A percentile compares a stretch with the other conserved stretches of the same genome.
These are phyloP conservation scores for Anastrepha ludens DNA, from an alignment of 1,140 invertebrate genomes.

Conservation along the genomic window DNA sequence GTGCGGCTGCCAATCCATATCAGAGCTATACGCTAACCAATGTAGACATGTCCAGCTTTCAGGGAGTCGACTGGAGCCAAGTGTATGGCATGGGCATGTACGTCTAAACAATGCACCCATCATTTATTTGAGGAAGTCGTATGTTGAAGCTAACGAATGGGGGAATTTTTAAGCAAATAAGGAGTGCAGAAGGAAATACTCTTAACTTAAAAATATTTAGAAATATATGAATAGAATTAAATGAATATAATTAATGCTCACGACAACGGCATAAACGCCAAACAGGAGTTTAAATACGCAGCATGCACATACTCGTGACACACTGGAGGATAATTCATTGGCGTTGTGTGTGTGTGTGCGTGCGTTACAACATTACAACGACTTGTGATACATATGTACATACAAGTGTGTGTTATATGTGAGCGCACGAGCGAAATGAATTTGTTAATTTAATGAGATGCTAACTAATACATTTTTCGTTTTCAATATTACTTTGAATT, in stretches of 20 bases:
- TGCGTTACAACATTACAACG: slow-evolving; percentile 17
- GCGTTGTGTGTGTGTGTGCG: background rate
- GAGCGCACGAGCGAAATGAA: background rate
- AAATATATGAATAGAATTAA: background rate
- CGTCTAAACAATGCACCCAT: slow-evolving; percentile 77
- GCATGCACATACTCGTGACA: background rate
- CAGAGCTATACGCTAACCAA: slow-evolving; percentile 89
- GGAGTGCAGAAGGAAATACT: slow-evolving; percentile 20
- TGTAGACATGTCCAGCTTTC: slow-evolving; percentile 93
- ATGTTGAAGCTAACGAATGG: background rate
- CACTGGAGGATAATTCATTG: background rate
- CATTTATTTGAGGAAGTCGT: background rate
- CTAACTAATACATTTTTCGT: slow-evolving; percentile 13
- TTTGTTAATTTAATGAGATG: slow-evolving; percentile 24
- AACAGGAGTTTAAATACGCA: background rate
- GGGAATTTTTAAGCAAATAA: background rate
- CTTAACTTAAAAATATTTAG: background rate
- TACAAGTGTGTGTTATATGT: background rate
- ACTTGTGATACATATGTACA: slow-evolving; percentile 16
- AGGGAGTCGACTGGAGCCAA: slow-evolving; percentile 90
- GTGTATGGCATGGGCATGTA: slow-evolving; percentile 95
- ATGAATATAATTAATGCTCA: background rate
- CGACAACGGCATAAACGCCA: background rate
- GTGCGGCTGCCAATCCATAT: slow-evolving; percentile 79
- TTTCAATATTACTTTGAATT: slow-evolving; percentile 21